Base-by-base conservation (phyloP, 2,113 vertebrate genomes). In the Apodemus sylvaticus region DNA sequence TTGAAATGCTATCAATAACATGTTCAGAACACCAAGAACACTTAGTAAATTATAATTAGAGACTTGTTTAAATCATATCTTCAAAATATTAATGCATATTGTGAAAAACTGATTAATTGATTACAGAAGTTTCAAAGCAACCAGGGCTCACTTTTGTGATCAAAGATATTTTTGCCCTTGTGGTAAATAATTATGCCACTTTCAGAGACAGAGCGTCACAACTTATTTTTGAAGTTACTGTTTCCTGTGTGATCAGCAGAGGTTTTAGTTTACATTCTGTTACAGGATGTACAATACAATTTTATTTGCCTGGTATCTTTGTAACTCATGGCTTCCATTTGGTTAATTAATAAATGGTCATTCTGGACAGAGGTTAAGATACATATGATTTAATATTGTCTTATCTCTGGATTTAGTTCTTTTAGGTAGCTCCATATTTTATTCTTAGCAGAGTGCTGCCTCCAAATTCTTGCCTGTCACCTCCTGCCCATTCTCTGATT, bases 301-400 rank as follows among this genome's bases (percentile, higher is more conserved):
- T n/a, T 94, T 86, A 77, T 77, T 94, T 96, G 64, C 86, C 87
- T 89, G 29, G 16, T 76, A 2, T 81, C 64, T 79, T 85, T 97
- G 93, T 10, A 81, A 11, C 34, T 93, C 39, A 86, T 58, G 96
- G 24, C 8, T 12, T 94, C 9, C 51, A 79, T 94, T 85, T 60
- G 26, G 90, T 77, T 93, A 86, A 93, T 22, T 85, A 39, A 36
- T 91, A 90, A 87, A 53, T 16, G 29, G n/a, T 79, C 86, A 77
- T 90, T 94, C 73, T 88, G 51, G 89, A 53, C 31, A 78, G 53
- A 94, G 53, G 26, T 74, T 53, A 86, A 20, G 12, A 71, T 42
- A 0, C 51, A 20, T 1, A 73, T 34, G 62, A 45, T 3, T 10
- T 60, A 64, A 16, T 73, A 74, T 90, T 73, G 87, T 24, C 13